Base-by-base conservation (phyloP, 2,113 vertebrate species). In the Neodontobutis hainanensis region DNA sequence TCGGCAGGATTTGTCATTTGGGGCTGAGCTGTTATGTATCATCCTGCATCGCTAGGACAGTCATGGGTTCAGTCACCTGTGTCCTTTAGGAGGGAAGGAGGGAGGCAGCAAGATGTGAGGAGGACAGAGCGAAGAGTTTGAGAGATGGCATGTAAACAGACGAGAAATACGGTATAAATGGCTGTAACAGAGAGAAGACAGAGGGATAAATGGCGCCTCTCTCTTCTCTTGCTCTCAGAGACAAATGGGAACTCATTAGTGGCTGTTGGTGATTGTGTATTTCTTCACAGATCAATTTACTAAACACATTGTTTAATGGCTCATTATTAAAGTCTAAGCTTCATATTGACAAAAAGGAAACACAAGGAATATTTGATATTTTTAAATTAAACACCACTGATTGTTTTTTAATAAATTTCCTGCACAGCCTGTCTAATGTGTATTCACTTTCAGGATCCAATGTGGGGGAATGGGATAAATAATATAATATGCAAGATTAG, bases 1-100 rank as follows among this genome's bases (percentile, higher is more conserved):
- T 94, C 81, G 83, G 92, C 93, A 92, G 95, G 95, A 97, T 98
- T 97, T 96, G 95, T 97, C 96, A 98, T 97, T 94, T 87, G 80
- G 85, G 87, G 86, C 93, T 87, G 92, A 91, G 92, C 88, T 90
- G 93, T 94, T 93, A 98, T 98, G 96, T 94, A 95, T 98, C 96
- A 95, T 97, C 94, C 95, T 93, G 92, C 94, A 94, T 92, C 90
- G 86, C 88, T 92, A 90, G 94, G 95, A 96, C 95, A 95, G 95
- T 96, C 95, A 95, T 93, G 93, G 94, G 94, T 94, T 95, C 94
- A 93, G 94, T 96, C 95, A 98, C 95, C 95, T 98, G 94, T 95
- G 94, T 97, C 94, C 94, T 93, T 93, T 93, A 89, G 92, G 92
- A 94, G 92, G 89, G 90, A 47, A 36, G 43, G 16, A 12, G 42